Evolutionary conservation across 2,888 invertebrate species (phyloP).

Genomic region (Cybosia mesomella): DNA sequence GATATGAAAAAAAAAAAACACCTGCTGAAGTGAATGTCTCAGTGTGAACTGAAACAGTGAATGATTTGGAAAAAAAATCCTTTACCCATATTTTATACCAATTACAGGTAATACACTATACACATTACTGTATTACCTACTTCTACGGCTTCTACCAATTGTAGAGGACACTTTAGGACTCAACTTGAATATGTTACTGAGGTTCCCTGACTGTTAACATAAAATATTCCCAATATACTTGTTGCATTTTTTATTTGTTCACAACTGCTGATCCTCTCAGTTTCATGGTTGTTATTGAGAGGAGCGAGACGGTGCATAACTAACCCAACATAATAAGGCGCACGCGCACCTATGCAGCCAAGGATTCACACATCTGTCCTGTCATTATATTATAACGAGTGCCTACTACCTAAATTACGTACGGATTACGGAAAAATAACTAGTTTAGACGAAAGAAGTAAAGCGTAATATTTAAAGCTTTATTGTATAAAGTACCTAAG

Average conservation of each 20-base stretch:
- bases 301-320: slow-evolving; percentile 51
- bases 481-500: not conserved
- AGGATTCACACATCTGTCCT: slow-evolving; percentile 66
- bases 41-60: too few species aligned
- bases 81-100: too few species aligned
- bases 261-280: slow-evolving; percentile 26
- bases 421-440: slow-evolving; percentile 1
- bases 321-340: slow-evolving; percentile 54
- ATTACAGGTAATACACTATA: too few species aligned
- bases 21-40: too few species aligned
- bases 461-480: slow-evolving; percentile 10
- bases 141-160: too few species aligned
- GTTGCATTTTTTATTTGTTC: slow-evolving; percentile 10
- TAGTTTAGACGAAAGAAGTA: slow-evolving; percentile 22
- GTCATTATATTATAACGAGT: slow-evolving; percentile 60
- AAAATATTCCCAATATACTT: not conserved
- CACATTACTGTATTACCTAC: too few species aligned
- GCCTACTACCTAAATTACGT: slow-evolving; percentile 46
- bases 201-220: not conserved
- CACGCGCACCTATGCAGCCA: slow-evolving; percentile 74
- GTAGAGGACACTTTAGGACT: too few species aligned
- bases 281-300: slow-evolving; percentile 43
- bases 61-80: too few species aligned
- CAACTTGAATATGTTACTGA: too few species aligned
- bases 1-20: not conserved